Percentiles rank a stretch among this genome's conserved stretches.
Evolutionary conservation across 2,797 vertebrate genomes (phyloP).

Genomic region (Gymnothorax reevesii): DNA sequence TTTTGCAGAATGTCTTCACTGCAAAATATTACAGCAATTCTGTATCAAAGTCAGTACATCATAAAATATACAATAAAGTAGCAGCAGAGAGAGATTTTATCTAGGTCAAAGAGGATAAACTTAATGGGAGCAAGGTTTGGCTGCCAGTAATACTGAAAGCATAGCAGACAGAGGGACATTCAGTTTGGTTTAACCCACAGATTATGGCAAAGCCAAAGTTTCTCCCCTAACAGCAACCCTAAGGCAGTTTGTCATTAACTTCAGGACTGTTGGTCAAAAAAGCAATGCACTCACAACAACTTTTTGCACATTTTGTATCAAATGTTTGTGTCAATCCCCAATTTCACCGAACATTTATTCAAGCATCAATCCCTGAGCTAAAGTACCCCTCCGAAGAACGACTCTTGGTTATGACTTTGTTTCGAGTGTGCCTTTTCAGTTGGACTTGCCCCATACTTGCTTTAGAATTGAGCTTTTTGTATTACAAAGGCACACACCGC

Average conservation of each 20-base stretch:
- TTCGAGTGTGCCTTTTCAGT: slow-evolving; percentile 41
- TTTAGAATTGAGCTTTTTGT: slow-evolving; percentile 43
- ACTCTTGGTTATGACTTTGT: slow-evolving; percentile 48
- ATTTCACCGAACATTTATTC: slow-evolving; percentile 22
- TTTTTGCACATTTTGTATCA: background rate
- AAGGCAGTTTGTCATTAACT: slow-evolving; percentile 15
- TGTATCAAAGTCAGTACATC: background rate
- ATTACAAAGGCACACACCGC: background rate
- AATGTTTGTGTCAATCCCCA: background rate
- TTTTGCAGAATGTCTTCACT: background rate
- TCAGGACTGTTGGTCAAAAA: background rate
- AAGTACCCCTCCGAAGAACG: slow-evolving; percentile 42
- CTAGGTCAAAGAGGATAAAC: background rate
- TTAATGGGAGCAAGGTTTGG: background rate
- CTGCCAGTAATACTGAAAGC: background rate
- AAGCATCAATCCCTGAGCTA: slow-evolving; percentile 37
- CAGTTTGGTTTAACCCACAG: background rate
- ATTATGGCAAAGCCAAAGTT: background rate
- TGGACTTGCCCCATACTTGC: slow-evolving; percentile 43
- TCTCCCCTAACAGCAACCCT: background rate
- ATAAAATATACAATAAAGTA: background rate
- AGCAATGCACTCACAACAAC: background rate
- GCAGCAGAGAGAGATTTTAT: background rate
- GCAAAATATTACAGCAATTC: background rate
- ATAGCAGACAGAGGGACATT: background rate